phyloP scores from a whole-genome alignment of 2,888 invertebrate species.

The Diarsia mendica region DNA sequence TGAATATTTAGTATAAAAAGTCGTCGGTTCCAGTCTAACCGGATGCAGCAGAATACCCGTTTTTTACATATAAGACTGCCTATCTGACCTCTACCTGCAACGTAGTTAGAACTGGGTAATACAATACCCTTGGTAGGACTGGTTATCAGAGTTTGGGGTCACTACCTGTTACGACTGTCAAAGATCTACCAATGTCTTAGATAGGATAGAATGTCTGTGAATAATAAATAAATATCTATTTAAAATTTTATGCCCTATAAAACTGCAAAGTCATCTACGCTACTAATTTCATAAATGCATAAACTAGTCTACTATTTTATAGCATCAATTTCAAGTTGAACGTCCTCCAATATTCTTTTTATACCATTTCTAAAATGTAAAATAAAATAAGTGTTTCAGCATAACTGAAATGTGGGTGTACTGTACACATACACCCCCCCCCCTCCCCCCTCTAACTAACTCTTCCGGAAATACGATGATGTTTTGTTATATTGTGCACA shows the following conservation, averaged over 20 bases:
- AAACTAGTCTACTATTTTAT: conserved; percentile 51
- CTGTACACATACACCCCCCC: not conserved
- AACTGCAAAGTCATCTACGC: conserved; percentile 10
- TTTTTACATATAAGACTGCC: no score
- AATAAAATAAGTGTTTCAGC: conserved; percentile 68
- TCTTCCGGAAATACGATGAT: not conserved
- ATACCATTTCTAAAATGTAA: conserved; percentile 65
- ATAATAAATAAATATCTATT: not conserved
- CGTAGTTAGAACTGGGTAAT: no score
- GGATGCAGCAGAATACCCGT: no score
- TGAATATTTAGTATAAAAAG: not conserved
- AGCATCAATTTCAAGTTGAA: conserved; percentile 51
- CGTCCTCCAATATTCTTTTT: conserved; percentile 58
- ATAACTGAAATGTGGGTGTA: not conserved
- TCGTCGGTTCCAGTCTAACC: not conserved
- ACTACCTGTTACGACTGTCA: not conserved
- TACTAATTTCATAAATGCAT: conserved; percentile 40
- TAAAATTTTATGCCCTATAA: conserved; percentile 9
- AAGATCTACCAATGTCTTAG: not conserved
- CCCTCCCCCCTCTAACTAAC: not conserved
- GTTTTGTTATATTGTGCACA: not conserved
- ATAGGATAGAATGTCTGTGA: not conserved
- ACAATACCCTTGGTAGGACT: no score
- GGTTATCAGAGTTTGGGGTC: no score
- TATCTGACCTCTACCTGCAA: no score